Conservation (phyloP, 1,140 invertebrate species). For the Macrotrachela quadricornifera region DNA sequence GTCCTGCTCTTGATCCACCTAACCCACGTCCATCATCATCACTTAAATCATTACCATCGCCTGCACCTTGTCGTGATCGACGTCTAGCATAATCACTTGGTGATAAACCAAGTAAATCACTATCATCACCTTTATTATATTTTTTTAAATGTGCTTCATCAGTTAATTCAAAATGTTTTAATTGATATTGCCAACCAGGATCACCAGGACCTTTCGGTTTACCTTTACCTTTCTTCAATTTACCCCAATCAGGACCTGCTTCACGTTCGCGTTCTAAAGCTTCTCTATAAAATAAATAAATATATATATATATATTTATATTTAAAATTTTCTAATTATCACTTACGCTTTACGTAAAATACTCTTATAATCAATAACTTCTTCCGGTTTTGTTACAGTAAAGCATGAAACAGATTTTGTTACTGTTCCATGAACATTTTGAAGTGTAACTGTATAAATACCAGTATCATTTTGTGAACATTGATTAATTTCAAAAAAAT, state of each 20-base stretch:
- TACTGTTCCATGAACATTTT: conserved; percentile 17
- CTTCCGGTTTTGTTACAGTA: conserved; percentile 23
- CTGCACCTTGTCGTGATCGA: no score
- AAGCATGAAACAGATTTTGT: conserved; percentile 23
- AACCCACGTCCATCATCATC: no score
- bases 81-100: no score
- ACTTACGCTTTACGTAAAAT: background rate
- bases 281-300: background rate
- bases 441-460: conserved; percentile 25
- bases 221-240: conserved; percentile 1
- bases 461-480: conserved; percentile 17
- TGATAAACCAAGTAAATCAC: no score
- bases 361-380: conserved; percentile 23
- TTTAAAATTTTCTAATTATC: no score
- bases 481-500: conserved; percentile 21
- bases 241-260: conserved; percentile 4
- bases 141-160: no score
- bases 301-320: no score
- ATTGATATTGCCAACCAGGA: no score
- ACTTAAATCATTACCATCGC: no score
- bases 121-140: no score
- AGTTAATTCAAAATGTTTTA: no score
- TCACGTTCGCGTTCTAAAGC: background rate
- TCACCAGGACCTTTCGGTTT: background rate
- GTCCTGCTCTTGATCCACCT: no score